Base-by-base conservation (phyloP, 2,113 vertebrate species). In the Anseranas semipalmata region DNA sequence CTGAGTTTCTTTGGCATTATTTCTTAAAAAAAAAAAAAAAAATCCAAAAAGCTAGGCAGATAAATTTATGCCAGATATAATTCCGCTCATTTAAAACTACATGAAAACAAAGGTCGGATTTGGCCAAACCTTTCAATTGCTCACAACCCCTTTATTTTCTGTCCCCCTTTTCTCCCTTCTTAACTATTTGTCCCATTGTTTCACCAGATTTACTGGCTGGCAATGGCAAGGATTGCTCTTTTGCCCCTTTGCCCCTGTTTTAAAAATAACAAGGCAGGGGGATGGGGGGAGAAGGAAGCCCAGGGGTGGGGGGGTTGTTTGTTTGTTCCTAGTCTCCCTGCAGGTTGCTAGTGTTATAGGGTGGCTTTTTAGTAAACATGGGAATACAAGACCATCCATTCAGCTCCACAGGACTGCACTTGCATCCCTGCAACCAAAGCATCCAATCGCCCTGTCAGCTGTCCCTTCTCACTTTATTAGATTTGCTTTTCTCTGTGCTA, bases 211-310 rank as follows among this genome's bases (percentile, higher is more conserved):
- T 97, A 92, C 91, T 76, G 91, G 41, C 87, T 85, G 63, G 63
- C 58, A 95, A 85, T 93, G 59, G 93, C n/a, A 82, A 80, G 71
- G 77, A 93, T 63, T 96, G 89, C 70, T 89, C 62, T 95, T 96
- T 87, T 73, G 74, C 87, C 80, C 76, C 79, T 90, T 89, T 84
- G 33, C 85, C 74, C 77, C 25, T 63, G 37, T 79, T 90, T 89
- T 76, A 87, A 95, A 95, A 89, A 89, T 59, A 85, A 76, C 70
- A 68, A 46, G 53, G n/a, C 48, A 77, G 53, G 27, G 25, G 48
- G 71, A 37, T 41, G 22, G 25, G 37, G 33, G 18, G 16, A 75
- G 59, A 41, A 41, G n/a, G 66, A 87, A 87, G 59, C 35, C 39
- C 73, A 37, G 20, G 59, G 59, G 19, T 12, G 28, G 14, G 16